These are phyloP conservation scores for Sorex fumeus DNA, from an alignment of 2,113 vertebrate genomes.

Conservation along the genomic window DNA sequence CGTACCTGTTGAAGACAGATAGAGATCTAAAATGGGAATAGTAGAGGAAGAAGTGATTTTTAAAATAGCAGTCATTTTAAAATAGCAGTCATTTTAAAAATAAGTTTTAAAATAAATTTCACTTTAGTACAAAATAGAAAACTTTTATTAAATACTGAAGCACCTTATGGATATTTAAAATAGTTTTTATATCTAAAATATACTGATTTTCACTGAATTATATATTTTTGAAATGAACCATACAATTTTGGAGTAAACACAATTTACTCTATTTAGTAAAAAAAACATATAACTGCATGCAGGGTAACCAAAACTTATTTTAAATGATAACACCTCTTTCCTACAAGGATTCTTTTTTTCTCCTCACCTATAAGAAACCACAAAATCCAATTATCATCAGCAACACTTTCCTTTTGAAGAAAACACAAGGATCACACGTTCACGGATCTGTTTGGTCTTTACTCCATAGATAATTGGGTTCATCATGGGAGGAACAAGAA, in stretches of 20 bases:
- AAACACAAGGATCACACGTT: neutral
- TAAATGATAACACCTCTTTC: neutral
- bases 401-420: constrained; percentile 43
- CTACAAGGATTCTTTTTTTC: neutral
- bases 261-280: neutral
- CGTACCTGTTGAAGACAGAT: neutral
- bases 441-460: constrained; percentile 40
- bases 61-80: neutral
- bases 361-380: neutral
- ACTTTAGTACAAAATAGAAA: constrained; percentile 4
- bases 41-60: neutral
- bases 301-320: neutral
- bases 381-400: neutral
- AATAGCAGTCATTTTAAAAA: neutral
- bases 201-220: neutral
- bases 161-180: neutral
- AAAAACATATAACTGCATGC: neutral
- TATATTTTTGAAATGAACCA: neutral
- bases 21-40: neutral
- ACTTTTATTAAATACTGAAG: neutral
- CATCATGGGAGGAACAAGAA: constrained; percentile 46
- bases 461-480: constrained; percentile 59
- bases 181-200: neutral
- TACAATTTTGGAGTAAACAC: neutral
- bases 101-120: neutral